phyloP scores from a whole-genome alignment of 1,140 invertebrate genomes.

The Orchesella cincta region DNA sequence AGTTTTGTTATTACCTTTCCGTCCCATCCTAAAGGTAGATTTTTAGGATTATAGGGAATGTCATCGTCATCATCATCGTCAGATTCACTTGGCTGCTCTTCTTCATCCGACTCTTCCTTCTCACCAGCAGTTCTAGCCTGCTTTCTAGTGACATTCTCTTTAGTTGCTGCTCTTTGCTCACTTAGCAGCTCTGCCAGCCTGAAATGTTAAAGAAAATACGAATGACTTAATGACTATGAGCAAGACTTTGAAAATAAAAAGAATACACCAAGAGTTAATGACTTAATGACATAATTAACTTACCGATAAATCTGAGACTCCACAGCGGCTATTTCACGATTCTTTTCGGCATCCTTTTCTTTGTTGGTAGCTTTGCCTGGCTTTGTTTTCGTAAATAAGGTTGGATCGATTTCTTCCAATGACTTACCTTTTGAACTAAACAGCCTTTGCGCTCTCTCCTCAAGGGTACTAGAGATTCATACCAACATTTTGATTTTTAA shows the following conservation, averaged over 20 bases:
- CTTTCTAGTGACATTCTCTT: constrained; percentile 97
- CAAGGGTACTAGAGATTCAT: constrained; percentile 77
- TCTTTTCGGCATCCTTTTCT: constrained; percentile 65
- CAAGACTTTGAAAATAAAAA: background rate
- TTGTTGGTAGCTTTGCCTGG: constrained; percentile 58
- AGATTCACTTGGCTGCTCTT: constrained; percentile 80
- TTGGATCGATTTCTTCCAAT: constrained; percentile 77
- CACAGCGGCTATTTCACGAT: constrained; percentile 75
- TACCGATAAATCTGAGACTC: constrained; percentile 86
- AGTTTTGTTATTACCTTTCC: constrained; percentile 73
- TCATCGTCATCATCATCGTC: constrained; percentile 89
- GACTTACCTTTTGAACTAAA: constrained; percentile 94
- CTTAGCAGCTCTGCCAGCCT: constrained; percentile 78
- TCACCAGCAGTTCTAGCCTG: constrained; percentile 96
- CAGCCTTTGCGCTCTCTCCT: constrained; percentile 92
- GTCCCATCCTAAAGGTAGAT: constrained; percentile 98
- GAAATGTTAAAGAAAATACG: constrained; percentile 40
- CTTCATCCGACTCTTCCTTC: constrained; percentile 86
- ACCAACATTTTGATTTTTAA: constrained; percentile 32
- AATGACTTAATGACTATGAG: background rate
- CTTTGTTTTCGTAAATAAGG: constrained; percentile 83
- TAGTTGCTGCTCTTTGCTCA: constrained; percentile 83
- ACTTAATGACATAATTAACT: constrained; percentile 3
- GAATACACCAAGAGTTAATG: too few relatives aligned
- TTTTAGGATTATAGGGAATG: constrained; percentile 99